Evolutionary conservation across 2,797 vertebrate species (phyloP), one percentile per base, ranked within the genome.

Genomic region (Lophius americanus): DNA sequence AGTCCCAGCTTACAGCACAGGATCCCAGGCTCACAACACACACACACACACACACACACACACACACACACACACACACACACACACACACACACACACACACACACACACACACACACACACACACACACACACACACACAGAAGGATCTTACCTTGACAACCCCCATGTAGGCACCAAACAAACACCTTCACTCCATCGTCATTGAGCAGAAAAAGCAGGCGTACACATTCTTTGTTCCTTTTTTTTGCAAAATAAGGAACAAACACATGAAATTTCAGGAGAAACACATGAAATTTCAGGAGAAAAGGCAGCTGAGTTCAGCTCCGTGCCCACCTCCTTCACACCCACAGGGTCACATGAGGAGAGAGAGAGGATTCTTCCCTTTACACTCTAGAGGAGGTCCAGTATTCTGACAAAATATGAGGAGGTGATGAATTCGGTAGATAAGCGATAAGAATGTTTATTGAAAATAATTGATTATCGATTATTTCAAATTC

Each of bases 111-210:
- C 58, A 55, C 60, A 64, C 50, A 43, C 56, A 49, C 23, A 23
- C 23, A 23, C 23, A 23, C 23, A 23, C 23, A 23, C 23, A 23
- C 23, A 23, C 51, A 42, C 58, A 55, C 60, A 64, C 50, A 43
- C 56, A 49, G 23, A 23, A 23, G 23, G 23, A 23, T 23, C 23
- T 23, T 23, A 64, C 85, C 76, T 85, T 75, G 79, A 75, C 80
- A 81, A 88, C 68, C 43, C 75, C 77, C 81, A 76, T 75, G 68
- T 78, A 74, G 76, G 77, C 68, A 81, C 68, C 58, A 88, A 87
- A 88, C 80, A 85, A 85, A 85, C 59, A 5, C 38, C 65, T 69
- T 64, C 48, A 53, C 1, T 10, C 2, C 39, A 60, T 56, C 36
- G 56, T 35, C 55, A 37, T 33, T 70, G 55, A 82, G 50, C 55